Conservation (phyloP, 2,113 vertebrate genomes). For the Pluvialis apricaria region DNA sequence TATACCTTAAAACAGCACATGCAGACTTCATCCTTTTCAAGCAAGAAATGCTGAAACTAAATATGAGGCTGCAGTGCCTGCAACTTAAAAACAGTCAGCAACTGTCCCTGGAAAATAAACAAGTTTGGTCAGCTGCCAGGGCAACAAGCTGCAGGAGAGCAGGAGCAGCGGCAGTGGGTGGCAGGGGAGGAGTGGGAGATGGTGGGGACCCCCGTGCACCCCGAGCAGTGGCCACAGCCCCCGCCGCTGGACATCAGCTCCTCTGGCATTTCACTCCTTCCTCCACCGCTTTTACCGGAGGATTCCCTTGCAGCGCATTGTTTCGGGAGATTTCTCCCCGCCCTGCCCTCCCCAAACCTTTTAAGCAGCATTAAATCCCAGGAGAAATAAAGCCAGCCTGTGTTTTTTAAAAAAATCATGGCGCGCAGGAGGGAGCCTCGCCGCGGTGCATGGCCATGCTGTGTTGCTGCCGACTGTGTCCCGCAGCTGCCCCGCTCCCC, state of each 20-base stretch:
- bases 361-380: background rate
- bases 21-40: background rate
- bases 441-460: accelerated
- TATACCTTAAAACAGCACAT: background rate
- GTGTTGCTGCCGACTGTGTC: background rate
- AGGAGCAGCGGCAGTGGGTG: background rate
- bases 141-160: constrained; percentile 10
- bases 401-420: background rate
- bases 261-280: background rate
- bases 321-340: background rate
- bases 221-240: background rate
- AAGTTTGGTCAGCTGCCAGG: background rate
- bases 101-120: background rate
- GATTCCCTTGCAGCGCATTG: background rate
- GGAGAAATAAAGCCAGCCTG: background rate
- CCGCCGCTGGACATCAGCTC: background rate
- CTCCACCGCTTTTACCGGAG: accelerated
- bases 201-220: background rate
- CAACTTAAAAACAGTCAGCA: background rate
- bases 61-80: background rate
- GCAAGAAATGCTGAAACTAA: background rate
- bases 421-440: background rate
- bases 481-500: background rate
- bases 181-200: background rate
- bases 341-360: background rate